Evolutionary conservation across 1,140 invertebrate species (phyloP).

Genomic region (Trachymyrmex septentrionalis): DNA sequence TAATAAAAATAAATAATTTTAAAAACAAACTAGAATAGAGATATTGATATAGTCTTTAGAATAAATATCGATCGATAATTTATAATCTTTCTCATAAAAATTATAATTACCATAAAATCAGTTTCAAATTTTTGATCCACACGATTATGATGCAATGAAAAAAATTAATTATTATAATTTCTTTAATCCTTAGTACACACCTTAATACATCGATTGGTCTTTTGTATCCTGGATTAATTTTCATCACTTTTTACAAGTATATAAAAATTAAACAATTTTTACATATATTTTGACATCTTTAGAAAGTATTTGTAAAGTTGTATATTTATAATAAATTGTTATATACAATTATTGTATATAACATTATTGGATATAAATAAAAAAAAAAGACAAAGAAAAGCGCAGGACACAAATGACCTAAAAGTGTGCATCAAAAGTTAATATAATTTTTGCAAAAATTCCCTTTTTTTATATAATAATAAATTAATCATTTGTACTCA

Average conservation of each 20-base stretch:
- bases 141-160: not conserved
- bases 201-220: too few relatives aligned
- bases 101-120: not conserved
- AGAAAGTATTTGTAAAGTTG: too few relatives aligned
- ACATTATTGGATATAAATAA: too few relatives aligned
- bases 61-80: not conserved
- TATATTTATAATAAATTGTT: too few relatives aligned
- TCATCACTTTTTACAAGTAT: too few relatives aligned
- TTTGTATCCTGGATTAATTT: too few relatives aligned
- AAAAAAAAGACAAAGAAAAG: too few relatives aligned
- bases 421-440: not conserved
- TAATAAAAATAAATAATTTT: not conserved
- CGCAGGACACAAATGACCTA: too few relatives aligned
- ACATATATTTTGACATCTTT: too few relatives aligned
- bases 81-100: not conserved
- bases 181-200: not conserved
- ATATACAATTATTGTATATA: too few relatives aligned
- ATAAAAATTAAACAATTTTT: too few relatives aligned
- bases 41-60: not conserved
- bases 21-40: not conserved
- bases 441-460: conserved; percentile 16
- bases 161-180: not conserved
- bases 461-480: not conserved
- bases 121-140: not conserved
- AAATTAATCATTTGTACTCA: not conserved